Conservation (phyloP, 2,797 vertebrate species). For the Urophycis tenuis region DNA sequence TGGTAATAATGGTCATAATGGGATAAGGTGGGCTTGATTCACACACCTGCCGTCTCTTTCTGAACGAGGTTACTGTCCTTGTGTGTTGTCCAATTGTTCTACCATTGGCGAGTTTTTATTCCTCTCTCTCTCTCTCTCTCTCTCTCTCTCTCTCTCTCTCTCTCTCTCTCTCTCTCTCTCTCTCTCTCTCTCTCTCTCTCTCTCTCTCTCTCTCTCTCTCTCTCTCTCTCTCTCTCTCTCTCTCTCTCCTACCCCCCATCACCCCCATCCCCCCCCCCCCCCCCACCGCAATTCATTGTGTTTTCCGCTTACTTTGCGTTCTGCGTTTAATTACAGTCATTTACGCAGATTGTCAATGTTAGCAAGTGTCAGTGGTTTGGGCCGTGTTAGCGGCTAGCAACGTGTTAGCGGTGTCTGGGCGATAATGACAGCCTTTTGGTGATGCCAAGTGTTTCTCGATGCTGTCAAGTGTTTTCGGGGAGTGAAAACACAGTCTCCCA, state of each 20-base stretch:
- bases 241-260: slow-evolving; percentile 36
- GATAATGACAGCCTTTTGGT: slow-evolving; percentile 1
- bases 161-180: no score
- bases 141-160: no score
- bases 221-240: slow-evolving; percentile 29
- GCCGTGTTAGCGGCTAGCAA: slow-evolving; percentile 67
- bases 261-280: not conserved
- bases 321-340: slow-evolving; percentile 73
- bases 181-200: no score
- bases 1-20: not conserved
- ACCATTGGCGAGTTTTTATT: not conserved
- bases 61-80: not conserved
- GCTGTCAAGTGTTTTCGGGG: slow-evolving; percentile 44
- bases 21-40: not conserved
- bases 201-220: no score
- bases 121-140: not conserved
- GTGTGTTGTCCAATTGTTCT: not conserved
- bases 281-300: slow-evolving; percentile 41
- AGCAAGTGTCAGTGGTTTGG: slow-evolving; percentile 25
- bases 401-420: slow-evolving; percentile 57
- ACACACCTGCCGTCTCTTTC: not conserved
- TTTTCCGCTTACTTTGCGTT: slow-evolving; percentile 58
- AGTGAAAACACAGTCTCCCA: slow-evolving; percentile 48
- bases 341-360: slow-evolving; percentile 62
- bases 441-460: not conserved